phyloP scores from a whole-genome alignment of 1,140 invertebrate genomes.

The Teleopsis dalmanni region DNA sequence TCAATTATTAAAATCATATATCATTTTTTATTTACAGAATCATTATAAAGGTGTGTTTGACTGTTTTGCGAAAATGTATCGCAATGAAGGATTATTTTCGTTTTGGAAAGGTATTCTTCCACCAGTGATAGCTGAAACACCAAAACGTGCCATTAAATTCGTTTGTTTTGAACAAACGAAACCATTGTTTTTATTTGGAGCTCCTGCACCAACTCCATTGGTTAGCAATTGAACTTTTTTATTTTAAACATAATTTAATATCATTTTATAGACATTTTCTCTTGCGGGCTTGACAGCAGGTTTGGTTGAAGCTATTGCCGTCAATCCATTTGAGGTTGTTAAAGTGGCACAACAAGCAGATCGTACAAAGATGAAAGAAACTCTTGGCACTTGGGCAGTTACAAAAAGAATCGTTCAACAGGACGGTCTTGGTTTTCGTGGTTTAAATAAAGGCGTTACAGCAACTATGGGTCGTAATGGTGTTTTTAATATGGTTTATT shows the following conservation, averaged over 20 bases:
- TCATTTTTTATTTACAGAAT: constrained; percentile 14
- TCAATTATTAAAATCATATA: neutral
- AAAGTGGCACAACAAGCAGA: constrained; percentile 80
- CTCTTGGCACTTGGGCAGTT: constrained; percentile 68
- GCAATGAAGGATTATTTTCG: constrained; percentile 68
- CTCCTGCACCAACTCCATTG: constrained; percentile 61
- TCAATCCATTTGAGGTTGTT: constrained; percentile 92
- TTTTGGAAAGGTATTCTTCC: constrained; percentile 91
- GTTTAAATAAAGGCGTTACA: constrained; percentile 81
- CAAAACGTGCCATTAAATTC: constrained; percentile 89
- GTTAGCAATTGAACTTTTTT: constrained; percentile 45
- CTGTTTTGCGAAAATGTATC: constrained; percentile 83
- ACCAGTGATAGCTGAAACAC: constrained; percentile 88
- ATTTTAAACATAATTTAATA: neutral
- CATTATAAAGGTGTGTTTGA: constrained; percentile 75
- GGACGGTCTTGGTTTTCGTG: constrained; percentile 66
- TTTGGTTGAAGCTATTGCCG: constrained; percentile 78
- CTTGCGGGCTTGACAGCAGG: constrained; percentile 79
- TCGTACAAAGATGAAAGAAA: constrained; percentile 44
- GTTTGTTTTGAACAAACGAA: constrained; percentile 91
- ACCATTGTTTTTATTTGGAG: constrained; percentile 70
- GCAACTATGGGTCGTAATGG: constrained; percentile 82
- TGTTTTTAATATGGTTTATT: constrained; percentile 88
- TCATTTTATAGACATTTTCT: constrained; percentile 66
- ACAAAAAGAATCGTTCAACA: constrained; percentile 69